Evolutionary conservation across 2,113 vertebrate species (phyloP), one percentile per base, ranked within the genome.

Genomic region (Saccopteryx leptura): DNA sequence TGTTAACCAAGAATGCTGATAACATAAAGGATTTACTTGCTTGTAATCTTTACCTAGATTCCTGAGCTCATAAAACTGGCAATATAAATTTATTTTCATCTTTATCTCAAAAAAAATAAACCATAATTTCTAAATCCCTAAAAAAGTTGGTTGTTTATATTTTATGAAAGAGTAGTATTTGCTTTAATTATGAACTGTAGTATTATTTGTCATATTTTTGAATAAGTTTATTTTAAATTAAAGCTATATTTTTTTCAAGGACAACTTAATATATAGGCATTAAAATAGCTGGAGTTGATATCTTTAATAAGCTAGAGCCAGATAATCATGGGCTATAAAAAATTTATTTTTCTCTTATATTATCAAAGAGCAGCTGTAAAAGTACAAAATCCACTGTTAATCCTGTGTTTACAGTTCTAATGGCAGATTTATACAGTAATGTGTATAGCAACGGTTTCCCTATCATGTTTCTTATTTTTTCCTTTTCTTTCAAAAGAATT

Each of bases 371-470:
- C 92, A 98, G 98, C 96, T 24, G 9, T 98, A 98, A 98, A 98
- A 98, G 98, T 98, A 98, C 98, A 99, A 99, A 99, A 99, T 98
- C 98, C 98, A 99, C 90, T 88, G 84, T 96, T 93, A 94, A 98
- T 96, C 92, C 96, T 0, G 0, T 97, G 97, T 98, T 97, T 97
- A 74, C 75, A 97, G 81, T 96, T 84, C 79, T 96, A 96, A 96
- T 97, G 91, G 94, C 86, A 98, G 97, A 97, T 96, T 98, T 93
- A 87, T 80, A 96, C 95, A 95, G 82, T 83, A 78, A 83, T 91
- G 74, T 91, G 82, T 71, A 65, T 60, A 91, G 72, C 97, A 97
- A 96, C 76, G 3, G 88, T 88, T 93, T 96, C 88, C 83, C 39
- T 83, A 91, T 82, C 83, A n/a, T 79, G 65, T 60, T 86, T 81